Conservation (phyloP, 2,113 vertebrate genomes). For the Shinisaurus crocodilurus region DNA sequence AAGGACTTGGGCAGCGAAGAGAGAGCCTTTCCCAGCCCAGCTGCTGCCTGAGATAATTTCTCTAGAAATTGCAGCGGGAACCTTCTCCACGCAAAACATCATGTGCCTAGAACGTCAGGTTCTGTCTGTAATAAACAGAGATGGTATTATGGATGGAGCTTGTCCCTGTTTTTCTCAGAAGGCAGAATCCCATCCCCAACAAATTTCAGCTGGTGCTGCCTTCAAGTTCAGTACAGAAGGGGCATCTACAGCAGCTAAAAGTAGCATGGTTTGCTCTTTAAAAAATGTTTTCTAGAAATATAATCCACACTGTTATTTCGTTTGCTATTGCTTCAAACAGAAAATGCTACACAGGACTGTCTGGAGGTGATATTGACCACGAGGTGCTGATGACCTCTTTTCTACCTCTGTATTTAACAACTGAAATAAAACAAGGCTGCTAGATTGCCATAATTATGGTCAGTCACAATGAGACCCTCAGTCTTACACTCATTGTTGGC, state of each 20-base stretch:
- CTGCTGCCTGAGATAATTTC: no score
- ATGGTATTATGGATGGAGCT: background rate
- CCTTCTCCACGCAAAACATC: background rate
- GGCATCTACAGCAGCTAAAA: background rate
- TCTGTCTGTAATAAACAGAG: background rate
- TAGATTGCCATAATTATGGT: background rate
- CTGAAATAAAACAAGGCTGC: background rate
- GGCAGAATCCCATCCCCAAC: background rate
- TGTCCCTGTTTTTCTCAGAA: background rate
- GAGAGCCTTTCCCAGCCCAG: background rate
- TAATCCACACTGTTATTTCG: background rate
- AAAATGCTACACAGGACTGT: background rate
- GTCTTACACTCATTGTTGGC: background rate
- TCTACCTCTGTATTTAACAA: background rate
- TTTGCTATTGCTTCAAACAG: no score
- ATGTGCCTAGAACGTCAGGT: background rate
- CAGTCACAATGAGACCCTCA: background rate
- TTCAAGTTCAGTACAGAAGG: background rate
- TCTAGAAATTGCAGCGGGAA: no score
- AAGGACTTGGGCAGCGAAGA: background rate
- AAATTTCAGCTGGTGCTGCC: background rate
- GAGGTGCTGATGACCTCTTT: background rate
- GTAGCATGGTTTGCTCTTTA: background rate
- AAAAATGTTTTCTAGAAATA: background rate
- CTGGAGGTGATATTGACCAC: background rate